Conservation (phyloP, 1,140 invertebrate genomes). For the Bicyclus anynana region DNA sequence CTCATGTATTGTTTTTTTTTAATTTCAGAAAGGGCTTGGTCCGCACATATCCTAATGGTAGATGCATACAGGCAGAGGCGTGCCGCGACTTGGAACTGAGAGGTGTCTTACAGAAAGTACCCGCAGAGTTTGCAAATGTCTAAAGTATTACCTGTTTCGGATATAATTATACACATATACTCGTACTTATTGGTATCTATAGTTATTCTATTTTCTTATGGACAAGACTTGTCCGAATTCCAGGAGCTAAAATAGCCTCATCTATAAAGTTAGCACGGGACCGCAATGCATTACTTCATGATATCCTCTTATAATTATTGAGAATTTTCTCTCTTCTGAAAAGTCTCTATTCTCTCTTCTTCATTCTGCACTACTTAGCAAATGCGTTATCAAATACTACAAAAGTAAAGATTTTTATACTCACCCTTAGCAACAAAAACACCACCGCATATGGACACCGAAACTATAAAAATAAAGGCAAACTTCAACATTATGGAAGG, state of each 20-base stretch:
- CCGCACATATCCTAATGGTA: constrained; percentile 37
- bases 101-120: constrained; percentile 30
- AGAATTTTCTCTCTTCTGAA: too few species aligned
- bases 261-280: too few species aligned
- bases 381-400: too few species aligned
- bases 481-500: constrained; percentile 13
- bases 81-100: constrained; percentile 35
- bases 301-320: too few species aligned
- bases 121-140: constrained; percentile 1
- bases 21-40: constrained; percentile 43
- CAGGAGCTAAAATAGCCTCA: too few species aligned
- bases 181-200: too few species aligned
- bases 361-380: too few species aligned
- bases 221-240: too few species aligned
- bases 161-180: too few species aligned
- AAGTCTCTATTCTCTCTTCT: too few species aligned
- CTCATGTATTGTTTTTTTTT: constrained; percentile 7
- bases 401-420: constrained; percentile 10
- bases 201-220: too few species aligned
- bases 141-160: not conserved
- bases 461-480: constrained; percentile 24
- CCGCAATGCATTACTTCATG: too few species aligned
- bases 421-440: constrained; percentile 50
- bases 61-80: constrained; percentile 27
- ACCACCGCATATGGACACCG: constrained; percentile 13